A percentile compares a stretch with the other conserved stretches of the same genome.
Conservation (phyloP, 1,140 invertebrate species). For the Caerostris darwini region DNA sequence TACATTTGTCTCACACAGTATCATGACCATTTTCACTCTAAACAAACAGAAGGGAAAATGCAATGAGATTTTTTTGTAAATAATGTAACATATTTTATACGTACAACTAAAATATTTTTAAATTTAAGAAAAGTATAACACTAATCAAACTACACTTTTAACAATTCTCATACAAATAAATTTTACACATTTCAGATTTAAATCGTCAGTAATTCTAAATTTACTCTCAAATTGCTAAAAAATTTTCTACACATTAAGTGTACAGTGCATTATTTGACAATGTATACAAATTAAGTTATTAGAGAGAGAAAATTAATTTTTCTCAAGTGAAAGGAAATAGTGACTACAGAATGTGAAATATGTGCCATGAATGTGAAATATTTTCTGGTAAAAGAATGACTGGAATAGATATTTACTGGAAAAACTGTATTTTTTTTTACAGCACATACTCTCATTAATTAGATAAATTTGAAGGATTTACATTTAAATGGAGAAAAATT, state of each 20-base stretch:
- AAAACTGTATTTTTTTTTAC: not conserved
- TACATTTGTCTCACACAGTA: not conserved
- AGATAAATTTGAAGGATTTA: not conserved
- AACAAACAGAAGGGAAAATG: not conserved
- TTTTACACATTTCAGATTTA: slow-evolving; percentile 4
- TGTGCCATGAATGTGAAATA: not conserved
- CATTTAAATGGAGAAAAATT: not conserved
- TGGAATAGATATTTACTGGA: not conserved
- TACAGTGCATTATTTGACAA: slow-evolving; percentile 8
- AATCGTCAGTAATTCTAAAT: not conserved
- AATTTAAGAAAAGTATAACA: not conserved
- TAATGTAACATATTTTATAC: not conserved
- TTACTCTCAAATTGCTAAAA: slow-evolving; percentile 6
- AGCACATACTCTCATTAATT: not conserved
- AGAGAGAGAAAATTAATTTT: not conserved
- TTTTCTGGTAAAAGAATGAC: not conserved
- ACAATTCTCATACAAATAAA: not conserved
- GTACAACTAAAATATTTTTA: not conserved
- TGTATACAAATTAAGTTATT: not conserved
- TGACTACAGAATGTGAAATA: not conserved
- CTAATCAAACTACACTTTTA: not conserved
- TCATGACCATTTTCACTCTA: not conserved
- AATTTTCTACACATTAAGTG: not conserved
- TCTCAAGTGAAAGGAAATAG: not conserved
- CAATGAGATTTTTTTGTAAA: not conserved